Evolutionary conservation across 2,888 invertebrate genomes (phyloP).

Genomic region (Plagodis dolabraria): DNA sequence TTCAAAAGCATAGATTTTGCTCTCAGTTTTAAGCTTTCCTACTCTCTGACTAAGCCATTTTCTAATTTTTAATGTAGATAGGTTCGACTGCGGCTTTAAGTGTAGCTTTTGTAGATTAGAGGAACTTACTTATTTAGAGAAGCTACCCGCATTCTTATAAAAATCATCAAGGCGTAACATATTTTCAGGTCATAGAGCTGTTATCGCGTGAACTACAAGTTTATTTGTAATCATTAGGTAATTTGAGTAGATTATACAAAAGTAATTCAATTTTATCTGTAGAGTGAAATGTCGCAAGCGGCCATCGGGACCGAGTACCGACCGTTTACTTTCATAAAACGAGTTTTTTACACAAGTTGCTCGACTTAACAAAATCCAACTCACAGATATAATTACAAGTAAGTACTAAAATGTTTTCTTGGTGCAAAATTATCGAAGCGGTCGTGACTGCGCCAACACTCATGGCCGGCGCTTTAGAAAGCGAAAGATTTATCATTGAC

Average conservation of each 20-base stretch:
- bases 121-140: no score
- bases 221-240: slow-evolving; percentile 34
- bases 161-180: no score
- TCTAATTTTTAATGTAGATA: no score
- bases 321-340: slow-evolving; percentile 72
- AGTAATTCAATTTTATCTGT: slow-evolving; percentile 54
- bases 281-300: slow-evolving; percentile 67
- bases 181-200: slow-evolving; percentile 8
- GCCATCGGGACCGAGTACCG: slow-evolving; percentile 44
- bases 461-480: slow-evolving; percentile 81
- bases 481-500: slow-evolving; percentile 74
- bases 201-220: slow-evolving; percentile 33
- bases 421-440: slow-evolving; percentile 56
- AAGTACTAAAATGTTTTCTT: slow-evolving; percentile 57
- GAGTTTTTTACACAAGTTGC: slow-evolving; percentile 56
- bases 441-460: slow-evolving; percentile 75
- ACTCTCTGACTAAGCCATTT: no score
- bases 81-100: no score
- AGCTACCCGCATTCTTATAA: no score
- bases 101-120: no score
- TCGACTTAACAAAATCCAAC: slow-evolving; percentile 44
- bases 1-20: no score
- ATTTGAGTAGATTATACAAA: slow-evolving; percentile 41
- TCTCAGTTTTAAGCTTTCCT: no score
- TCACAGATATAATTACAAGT: slow-evolving; percentile 48